Evolutionary conservation across 2,797 vertebrate species (phyloP).

Genomic region (Aselliscus stoliczkanus): DNA sequence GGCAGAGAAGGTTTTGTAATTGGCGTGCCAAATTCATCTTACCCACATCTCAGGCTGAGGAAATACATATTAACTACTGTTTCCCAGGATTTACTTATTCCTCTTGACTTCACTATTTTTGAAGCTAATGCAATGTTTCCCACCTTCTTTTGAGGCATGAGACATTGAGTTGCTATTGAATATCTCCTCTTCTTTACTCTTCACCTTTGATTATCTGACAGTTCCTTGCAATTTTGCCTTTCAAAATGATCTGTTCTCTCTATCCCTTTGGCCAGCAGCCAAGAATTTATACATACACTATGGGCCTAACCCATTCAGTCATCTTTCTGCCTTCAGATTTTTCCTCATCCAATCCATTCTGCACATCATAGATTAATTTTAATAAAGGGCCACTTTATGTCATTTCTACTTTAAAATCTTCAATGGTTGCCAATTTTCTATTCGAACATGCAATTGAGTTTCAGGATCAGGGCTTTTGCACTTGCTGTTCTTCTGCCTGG

Average conservation of each 20-base stretch:
- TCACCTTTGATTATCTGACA: not conserved
- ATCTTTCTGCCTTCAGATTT: not conserved
- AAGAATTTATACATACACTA: not conserved
- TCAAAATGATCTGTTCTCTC: not conserved
- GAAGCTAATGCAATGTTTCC: not conserved
- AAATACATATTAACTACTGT: not conserved
- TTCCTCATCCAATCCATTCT: not conserved
- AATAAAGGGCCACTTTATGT: not conserved
- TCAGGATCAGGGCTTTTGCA: not conserved
- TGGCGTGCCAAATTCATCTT: not conserved
- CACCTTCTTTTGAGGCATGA: not conserved
- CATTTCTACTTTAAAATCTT: not conserved
- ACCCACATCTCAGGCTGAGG: not conserved
- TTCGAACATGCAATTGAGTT: accelerated
- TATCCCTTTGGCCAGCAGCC: not conserved
- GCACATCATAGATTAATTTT: not conserved
- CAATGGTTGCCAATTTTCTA: not conserved
- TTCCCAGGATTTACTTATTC: not conserved
- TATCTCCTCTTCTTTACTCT: not conserved
- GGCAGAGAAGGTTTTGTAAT: not conserved
- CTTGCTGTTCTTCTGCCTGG: not conserved
- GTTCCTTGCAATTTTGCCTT: not conserved
- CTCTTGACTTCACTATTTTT: not conserved
- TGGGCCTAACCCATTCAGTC: not conserved
- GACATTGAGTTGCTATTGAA: not conserved